These are phyloP conservation scores for Mellilla xanthometata DNA, from an alignment of 2,888 invertebrate genomes.

Conservation along the genomic window DNA sequence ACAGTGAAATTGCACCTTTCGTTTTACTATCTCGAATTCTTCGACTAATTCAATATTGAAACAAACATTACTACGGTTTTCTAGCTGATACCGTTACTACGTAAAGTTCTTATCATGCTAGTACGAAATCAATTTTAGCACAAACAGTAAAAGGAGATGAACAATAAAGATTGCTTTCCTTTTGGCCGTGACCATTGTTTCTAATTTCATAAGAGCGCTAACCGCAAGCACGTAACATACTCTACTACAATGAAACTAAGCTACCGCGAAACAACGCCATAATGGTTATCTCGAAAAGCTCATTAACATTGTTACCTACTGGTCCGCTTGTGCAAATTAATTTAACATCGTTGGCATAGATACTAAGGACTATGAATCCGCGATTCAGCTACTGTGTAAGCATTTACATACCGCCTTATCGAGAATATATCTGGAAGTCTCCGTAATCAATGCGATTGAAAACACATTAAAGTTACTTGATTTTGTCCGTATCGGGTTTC, in stretches of 20 bases:
- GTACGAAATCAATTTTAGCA: conserved; percentile 66
- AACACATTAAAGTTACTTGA: conserved; percentile 27
- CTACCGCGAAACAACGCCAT: conserved; percentile 21
- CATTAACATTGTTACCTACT: conserved; percentile 39
- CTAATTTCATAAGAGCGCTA: conserved; percentile 58
- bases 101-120: conserved; percentile 68
- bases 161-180: conserved; percentile 67
- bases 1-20: conserved; percentile 46
- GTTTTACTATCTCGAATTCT: conserved; percentile 38
- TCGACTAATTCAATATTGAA: conserved; percentile 63
- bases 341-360: conserved; percentile 21
- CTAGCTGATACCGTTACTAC: conserved; percentile 62
- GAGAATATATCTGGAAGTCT: conserved; percentile 27
- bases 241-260: conserved; percentile 29
- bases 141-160: conserved; percentile 60
- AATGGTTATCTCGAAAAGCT: conserved; percentile 35
- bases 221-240: conserved; percentile 43
- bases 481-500: conserved; percentile 24
- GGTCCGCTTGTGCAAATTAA: conserved; percentile 31
- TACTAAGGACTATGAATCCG: conserved; percentile 24
- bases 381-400: conserved; percentile 10
- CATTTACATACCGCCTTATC: conserved; percentile 23
- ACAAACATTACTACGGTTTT: conserved; percentile 62
- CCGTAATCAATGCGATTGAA: conserved; percentile 28
- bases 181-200: conserved; percentile 63